Percentiles rank a stretch among this genome's conserved stretches.
Conservation (phyloP, 2,113 vertebrate species). For the Protobothrops flavoviridis region DNA sequence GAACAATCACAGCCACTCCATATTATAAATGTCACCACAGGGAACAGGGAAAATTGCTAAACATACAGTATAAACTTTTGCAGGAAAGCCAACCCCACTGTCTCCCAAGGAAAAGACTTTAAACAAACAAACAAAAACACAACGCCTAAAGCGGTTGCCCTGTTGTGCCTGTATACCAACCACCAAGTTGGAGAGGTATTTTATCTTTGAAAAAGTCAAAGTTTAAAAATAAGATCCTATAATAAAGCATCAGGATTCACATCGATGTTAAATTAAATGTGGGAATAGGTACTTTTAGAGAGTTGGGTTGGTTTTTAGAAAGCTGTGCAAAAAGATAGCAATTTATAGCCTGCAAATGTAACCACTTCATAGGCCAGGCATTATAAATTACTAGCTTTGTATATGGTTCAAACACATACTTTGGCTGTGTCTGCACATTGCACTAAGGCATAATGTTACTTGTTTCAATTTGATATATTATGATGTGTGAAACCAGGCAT, state of each 20-base stretch:
- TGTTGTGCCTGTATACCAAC: neutral
- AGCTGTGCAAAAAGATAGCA: neutral
- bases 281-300: neutral
- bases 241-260: conserved; percentile 19
- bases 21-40: neutral
- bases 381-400: neutral
- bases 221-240: neutral
- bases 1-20: neutral
- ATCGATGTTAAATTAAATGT: fast-evolving
- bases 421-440: neutral
- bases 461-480: neutral
- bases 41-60: neutral
- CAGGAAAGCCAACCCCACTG: neutral
- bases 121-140: neutral
- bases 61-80: neutral
- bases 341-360: neutral
- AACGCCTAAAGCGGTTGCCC: neutral
- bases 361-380: neutral
- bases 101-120: neutral
- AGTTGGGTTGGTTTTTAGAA: neutral
- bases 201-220: neutral
- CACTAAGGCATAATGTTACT: neutral
- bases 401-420: neutral
- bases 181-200: neutral
- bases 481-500: neutral